A percentile compares a stretch with the other conserved stretches of the same genome.
Conservation (phyloP, 2,113 vertebrate genomes). For the Mellivora capensis region DNA sequence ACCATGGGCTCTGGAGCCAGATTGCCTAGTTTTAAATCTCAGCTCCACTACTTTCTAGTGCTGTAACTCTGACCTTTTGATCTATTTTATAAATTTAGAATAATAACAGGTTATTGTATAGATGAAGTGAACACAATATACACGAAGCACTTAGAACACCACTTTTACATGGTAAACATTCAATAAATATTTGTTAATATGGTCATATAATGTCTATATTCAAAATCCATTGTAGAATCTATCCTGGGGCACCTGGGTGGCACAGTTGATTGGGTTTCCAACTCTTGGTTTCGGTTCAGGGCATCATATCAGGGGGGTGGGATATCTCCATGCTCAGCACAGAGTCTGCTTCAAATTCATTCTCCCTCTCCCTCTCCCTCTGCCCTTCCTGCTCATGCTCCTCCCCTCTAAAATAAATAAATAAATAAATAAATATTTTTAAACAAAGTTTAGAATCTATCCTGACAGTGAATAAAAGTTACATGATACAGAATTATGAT, state of each 20-base stretch:
- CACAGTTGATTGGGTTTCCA: not conserved
- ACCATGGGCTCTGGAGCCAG: not conserved
- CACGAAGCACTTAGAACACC: not conserved
- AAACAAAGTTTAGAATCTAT: not conserved
- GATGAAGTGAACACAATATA: not conserved
- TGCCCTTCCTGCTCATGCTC: not conserved
- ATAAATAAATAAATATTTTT: not conserved
- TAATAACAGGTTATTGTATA: not conserved
- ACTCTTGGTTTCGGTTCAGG: not conserved
- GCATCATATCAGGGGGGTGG: not conserved
- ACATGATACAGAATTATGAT: not conserved
- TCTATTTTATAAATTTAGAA: not conserved
- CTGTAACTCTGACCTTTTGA: not conserved
- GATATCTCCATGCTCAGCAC: not conserved
- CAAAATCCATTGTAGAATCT: slow-evolving; percentile 25
- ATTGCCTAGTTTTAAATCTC: not conserved
- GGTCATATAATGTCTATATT: not conserved
- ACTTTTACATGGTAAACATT: not conserved
- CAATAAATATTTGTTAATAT: slow-evolving; percentile 1
- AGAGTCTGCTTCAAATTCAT: not conserved
- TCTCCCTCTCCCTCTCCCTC: not conserved
- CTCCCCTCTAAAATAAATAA: not conserved
- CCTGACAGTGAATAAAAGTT: not conserved
- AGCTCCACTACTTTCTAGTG: not conserved
- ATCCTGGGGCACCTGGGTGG: not conserved